Evolutionary conservation across 2,797 vertebrate genomes (phyloP).

Genomic region (Ctenochaetus hawaiiensis): DNA sequence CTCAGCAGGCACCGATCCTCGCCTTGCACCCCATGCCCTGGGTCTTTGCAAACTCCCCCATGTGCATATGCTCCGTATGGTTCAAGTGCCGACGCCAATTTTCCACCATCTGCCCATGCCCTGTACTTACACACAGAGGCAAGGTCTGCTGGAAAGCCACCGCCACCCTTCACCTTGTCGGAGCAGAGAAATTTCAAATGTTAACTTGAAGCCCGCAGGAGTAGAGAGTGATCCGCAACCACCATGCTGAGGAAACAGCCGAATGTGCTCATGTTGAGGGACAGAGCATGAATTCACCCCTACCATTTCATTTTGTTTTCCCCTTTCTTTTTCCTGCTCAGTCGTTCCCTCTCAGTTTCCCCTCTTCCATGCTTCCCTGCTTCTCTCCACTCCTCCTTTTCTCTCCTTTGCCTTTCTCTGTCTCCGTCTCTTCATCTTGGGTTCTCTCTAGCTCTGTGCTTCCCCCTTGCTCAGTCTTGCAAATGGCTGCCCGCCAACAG

Average conservation of each 20-base stretch:
- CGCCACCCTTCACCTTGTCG: constrained; percentile 73
- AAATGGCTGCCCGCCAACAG: constrained; percentile 75
- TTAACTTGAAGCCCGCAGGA: constrained; percentile 59
- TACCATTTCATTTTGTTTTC: constrained; percentile 36
- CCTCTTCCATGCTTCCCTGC: constrained; percentile 48
- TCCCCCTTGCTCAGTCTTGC: constrained; percentile 70
- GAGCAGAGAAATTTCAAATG: constrained; percentile 66
- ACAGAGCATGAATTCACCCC: constrained; percentile 31
- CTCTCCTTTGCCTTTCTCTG: constrained; percentile 8
- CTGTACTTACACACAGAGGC: constrained; percentile 77
- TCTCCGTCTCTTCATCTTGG: constrained; percentile 47
- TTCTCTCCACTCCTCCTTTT: constrained; percentile 28
- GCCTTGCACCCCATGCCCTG: constrained; percentile 71
- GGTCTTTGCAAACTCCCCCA: constrained; percentile 82
- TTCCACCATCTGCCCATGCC: constrained; percentile 85
- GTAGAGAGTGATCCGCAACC: constrained; percentile 37
- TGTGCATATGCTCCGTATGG: constrained; percentile 86
- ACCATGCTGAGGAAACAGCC: constrained; percentile 23
- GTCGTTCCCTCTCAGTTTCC: constrained; percentile 26
- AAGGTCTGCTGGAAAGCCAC: constrained; percentile 71
- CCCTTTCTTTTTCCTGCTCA: constrained; percentile 1
- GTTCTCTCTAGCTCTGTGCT: constrained; percentile 36
- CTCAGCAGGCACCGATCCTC: constrained; percentile 76
- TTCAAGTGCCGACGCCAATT: constrained; percentile 80
- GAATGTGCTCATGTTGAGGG: constrained; percentile 26